These are phyloP conservation scores for Dendrocopos noguchii DNA, from an alignment of 2,113 vertebrate genomes.

Conservation along the genomic window DNA sequence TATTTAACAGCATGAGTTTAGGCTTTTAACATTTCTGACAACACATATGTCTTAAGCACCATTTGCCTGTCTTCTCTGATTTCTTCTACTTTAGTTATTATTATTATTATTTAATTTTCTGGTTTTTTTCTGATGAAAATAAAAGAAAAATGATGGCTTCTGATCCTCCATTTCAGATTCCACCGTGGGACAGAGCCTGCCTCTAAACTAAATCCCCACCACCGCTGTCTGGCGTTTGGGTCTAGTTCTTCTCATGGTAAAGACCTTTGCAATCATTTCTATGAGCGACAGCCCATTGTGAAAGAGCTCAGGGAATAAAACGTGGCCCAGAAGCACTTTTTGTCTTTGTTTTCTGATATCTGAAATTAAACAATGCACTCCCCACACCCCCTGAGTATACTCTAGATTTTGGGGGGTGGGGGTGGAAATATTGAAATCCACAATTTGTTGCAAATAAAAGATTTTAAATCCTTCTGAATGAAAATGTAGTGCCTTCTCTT, in stretches of 20 bases:
- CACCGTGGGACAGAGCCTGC: not conserved
- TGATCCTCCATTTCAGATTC: constrained; percentile 32
- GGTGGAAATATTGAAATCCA: not conserved
- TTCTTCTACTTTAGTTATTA: not conserved
- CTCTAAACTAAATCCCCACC: not conserved
- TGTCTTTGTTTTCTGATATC: not conserved
- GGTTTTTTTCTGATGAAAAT: not conserved
- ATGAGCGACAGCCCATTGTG: not conserved
- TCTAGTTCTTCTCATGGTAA: not conserved
- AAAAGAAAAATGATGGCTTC: not conserved
- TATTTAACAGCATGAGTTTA: constrained; percentile 59
- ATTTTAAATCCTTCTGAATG: not conserved
- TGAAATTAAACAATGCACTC: not conserved
- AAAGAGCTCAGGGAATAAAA: not conserved
- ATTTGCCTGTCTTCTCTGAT: not conserved
- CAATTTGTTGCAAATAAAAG: not conserved
- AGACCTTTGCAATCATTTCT: not conserved
- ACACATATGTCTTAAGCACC: constrained; percentile 20
- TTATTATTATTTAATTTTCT: not conserved
- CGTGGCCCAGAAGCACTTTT: not conserved
- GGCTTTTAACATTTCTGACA: constrained; percentile 60
- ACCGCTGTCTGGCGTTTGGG: not conserved
- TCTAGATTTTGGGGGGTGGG: not conserved
- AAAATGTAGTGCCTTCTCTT: not conserved
- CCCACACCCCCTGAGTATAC: rapidly evolving